phyloP scores from a whole-genome alignment of 2,888 invertebrate genomes.

The Euplagia quadripunctaria region DNA sequence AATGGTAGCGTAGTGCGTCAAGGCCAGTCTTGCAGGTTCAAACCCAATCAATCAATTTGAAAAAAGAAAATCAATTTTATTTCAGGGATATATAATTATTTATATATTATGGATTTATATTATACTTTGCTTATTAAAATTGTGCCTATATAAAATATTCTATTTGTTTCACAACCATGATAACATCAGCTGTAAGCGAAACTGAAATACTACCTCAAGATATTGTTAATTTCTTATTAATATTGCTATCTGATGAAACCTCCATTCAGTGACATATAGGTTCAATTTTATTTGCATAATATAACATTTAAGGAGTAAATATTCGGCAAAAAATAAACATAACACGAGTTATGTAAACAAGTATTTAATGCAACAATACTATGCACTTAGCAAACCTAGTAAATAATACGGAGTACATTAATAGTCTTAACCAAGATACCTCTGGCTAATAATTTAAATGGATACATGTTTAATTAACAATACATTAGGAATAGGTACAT shows the following conservation, averaged over 20 bases:
- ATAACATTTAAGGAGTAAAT: not conserved
- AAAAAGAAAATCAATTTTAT: too few relatives aligned
- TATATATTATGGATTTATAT: too few relatives aligned
- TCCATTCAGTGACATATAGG: not conserved
- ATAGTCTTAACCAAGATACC: constrained; percentile 46
- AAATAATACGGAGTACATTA: constrained; percentile 23
- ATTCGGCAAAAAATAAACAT: not conserved
- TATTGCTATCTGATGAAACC: too few relatives aligned
- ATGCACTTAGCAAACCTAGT: not conserved
- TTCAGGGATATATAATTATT: too few relatives aligned
- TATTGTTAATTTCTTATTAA: not conserved
- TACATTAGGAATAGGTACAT: too few relatives aligned
- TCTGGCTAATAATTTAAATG: constrained; percentile 25
- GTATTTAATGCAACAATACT: not conserved
- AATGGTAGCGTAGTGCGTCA: too few relatives aligned
- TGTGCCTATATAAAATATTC: too few relatives aligned
- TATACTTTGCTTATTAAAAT: too few relatives aligned
- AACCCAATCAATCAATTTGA: too few relatives aligned
- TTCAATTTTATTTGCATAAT: not conserved
- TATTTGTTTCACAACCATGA: too few relatives aligned
- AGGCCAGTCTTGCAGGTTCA: too few relatives aligned
- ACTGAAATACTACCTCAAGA: not conserved
- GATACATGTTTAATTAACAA: not conserved
- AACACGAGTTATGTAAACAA: not conserved
- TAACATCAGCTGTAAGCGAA: too few relatives aligned